Evolutionary conservation across 2,113 vertebrate genomes (phyloP), one percentile per base, ranked within the genome.

Genomic region (Anthoscopus minutus): DNA sequence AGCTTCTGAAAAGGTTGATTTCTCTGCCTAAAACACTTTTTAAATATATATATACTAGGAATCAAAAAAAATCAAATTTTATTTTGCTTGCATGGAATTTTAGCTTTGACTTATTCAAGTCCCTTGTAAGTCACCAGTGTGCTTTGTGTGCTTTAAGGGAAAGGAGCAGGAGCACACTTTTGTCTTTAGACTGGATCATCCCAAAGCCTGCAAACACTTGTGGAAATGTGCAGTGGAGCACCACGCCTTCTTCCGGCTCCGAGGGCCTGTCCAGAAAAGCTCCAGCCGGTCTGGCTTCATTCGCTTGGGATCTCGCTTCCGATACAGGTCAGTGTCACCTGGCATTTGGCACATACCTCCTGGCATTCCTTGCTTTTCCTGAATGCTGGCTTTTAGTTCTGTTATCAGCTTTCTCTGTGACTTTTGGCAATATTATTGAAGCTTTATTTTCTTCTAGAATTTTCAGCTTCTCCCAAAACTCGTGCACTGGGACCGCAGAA

Each of bases 91-190:
- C 4, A 7, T 40, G 35, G 33, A 84, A 44, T 78, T 74, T 60
- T 53, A 60, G 15, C 35, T 95, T 85, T 61, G 47, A 58, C 15
- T 89, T 87, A 50, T 4, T 37, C 18, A 40, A 72, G 23, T 7
- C 11, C 15, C 11, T 82, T 72, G 13, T 70, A 81, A 94, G 78
- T 67, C 1, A 0, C 30, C 38, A 19, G 38, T 72, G 25, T 91
- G 12, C 72, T 86, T 93, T 94, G 6, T 88, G 64, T 94, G 71
- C 84, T 97, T 97, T 80, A 87, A 99, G 99, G 99, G 99, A 44
- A 99, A 99, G 96, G 99, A 99, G 92, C 99, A 99, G 97, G 99
- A 99, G 78, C 99, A 99, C 96, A 99, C 99, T 9, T 99, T 99
- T 95, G 99, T 99, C 28, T 99, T 99, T 77, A 98, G 98, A 94